Conservation (phyloP, 2,113 vertebrate genomes). For the Cairina moschata region DNA sequence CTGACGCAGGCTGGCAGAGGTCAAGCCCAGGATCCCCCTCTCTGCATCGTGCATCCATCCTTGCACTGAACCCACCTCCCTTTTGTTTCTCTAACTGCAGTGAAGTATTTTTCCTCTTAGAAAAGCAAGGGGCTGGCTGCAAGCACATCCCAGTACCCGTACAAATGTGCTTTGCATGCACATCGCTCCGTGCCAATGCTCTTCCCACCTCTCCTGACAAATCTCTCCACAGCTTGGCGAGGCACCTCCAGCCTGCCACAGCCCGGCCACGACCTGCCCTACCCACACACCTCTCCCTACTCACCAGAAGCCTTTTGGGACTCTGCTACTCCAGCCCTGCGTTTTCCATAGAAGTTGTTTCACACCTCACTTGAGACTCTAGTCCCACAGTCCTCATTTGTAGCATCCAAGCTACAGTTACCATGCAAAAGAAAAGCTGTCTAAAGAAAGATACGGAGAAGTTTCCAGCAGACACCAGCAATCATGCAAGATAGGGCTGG, state of each 20-base stretch:
- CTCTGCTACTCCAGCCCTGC: not conserved
- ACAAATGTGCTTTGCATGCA: fast-evolving
- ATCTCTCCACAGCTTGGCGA: not conserved
- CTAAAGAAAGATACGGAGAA: not conserved
- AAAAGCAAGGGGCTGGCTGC: not conserved
- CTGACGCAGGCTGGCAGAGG: not conserved
- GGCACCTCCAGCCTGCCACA: not conserved
- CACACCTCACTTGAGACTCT: not conserved
- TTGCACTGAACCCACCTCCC: not conserved
- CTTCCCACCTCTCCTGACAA: not conserved
- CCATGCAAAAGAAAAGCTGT: slow-evolving; percentile 1
- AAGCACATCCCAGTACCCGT: not conserved
- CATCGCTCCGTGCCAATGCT: fast-evolving
- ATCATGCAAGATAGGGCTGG: not conserved
- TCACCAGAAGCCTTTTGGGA: not conserved
- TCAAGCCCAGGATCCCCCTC: not conserved
- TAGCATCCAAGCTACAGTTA: not conserved
- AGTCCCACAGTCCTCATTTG: not conserved
- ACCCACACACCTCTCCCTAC: not conserved
- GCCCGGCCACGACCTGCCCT: not conserved
- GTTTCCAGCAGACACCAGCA: slow-evolving; percentile 9
- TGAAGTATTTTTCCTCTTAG: not conserved
- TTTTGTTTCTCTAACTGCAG: not conserved
- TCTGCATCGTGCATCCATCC: not conserved
- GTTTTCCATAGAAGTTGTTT: not conserved